Evolutionary conservation across 92 coral and sea anemone genomes (phyloP).

Genomic region (Bergia sp.): DNA sequence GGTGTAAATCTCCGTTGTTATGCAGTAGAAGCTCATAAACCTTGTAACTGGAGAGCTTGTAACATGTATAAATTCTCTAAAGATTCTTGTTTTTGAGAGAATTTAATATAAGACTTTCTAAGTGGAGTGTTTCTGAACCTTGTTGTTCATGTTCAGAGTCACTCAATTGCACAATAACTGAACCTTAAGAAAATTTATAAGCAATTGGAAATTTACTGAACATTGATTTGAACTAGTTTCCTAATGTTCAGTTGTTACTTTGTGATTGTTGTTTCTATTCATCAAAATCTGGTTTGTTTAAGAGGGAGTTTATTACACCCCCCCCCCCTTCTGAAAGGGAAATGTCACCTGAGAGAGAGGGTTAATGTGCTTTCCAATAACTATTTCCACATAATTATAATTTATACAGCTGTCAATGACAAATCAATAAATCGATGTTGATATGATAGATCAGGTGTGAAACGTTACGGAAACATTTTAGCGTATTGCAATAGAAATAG

Average conservation of each 20-base stretch:
- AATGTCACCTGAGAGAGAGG: background rate
- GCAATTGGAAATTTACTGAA: background rate
- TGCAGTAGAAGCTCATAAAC: slow-evolving; percentile 1
- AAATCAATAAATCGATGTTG: too few species aligned
- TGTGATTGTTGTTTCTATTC: background rate
- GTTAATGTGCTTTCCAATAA: background rate
- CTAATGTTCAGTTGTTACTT: background rate
- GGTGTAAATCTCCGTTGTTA: too few species aligned
- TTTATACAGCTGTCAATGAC: background rate
- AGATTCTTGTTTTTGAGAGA: background rate
- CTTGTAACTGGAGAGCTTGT: background rate
- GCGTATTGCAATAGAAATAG: background rate
- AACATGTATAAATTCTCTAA: too few species aligned
- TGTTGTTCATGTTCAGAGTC: slow-evolving; percentile 2
- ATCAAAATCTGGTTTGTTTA: background rate
- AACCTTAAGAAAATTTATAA: background rate
- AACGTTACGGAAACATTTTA: background rate
- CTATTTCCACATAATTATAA: background rate
- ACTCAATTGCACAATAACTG: background rate
- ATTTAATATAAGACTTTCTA: background rate
- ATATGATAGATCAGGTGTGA: too few species aligned
- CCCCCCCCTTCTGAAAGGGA: background rate
- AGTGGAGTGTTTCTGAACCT: slow-evolving; percentile 15
- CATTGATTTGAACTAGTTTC: background rate
- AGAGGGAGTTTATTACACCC: background rate